Percentiles rank a stretch among this genome's conserved stretches.
phyloP scores from a whole-genome alignment of 2,113 vertebrate genomes.

The Passer montanus region DNA sequence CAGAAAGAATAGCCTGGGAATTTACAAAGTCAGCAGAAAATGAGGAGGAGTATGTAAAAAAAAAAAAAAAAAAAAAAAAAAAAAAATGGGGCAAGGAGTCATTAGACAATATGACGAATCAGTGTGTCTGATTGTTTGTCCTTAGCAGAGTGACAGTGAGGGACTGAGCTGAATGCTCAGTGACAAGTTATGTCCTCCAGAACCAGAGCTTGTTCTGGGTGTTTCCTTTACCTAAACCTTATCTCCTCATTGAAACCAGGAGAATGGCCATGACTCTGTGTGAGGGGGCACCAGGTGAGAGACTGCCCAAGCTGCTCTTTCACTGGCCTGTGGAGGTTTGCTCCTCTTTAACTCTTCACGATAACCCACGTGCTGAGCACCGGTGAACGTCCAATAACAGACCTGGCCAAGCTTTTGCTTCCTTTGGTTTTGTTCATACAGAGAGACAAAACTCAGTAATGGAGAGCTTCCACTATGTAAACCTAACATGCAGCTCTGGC shows the following conservation, averaged over 20 bases:
- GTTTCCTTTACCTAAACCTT: background rate
- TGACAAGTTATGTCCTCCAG: background rate
- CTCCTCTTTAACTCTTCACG: background rate
- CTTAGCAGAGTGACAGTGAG: background rate
- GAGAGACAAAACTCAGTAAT: slow-evolving; percentile 86
- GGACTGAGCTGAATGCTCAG: background rate
- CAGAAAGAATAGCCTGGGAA: background rate
- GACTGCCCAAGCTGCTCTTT: background rate
- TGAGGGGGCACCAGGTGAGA: background rate
- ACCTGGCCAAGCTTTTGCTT: slow-evolving; percentile 70
- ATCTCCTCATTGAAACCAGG: background rate
- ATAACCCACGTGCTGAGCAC: background rate
- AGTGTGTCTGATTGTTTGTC: background rate
- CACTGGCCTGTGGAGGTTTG: background rate
- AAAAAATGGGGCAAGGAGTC: background rate
- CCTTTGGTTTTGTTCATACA: slow-evolving; percentile 80
- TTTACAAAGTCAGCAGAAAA: slow-evolving; percentile 8
- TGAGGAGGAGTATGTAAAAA: background rate
- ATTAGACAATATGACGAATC: background rate
- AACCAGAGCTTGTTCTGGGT: background rate
- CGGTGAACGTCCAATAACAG: slow-evolving; percentile 2
- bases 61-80: background rate
- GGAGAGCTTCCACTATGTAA: slow-evolving; percentile 93
- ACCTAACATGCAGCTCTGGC: slow-evolving; percentile 87
- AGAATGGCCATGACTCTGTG: background rate